Evolutionary conservation across 2,797 vertebrate species (phyloP), one percentile per base, ranked within the genome.

Genomic region (Girardinus metallicus): DNA sequence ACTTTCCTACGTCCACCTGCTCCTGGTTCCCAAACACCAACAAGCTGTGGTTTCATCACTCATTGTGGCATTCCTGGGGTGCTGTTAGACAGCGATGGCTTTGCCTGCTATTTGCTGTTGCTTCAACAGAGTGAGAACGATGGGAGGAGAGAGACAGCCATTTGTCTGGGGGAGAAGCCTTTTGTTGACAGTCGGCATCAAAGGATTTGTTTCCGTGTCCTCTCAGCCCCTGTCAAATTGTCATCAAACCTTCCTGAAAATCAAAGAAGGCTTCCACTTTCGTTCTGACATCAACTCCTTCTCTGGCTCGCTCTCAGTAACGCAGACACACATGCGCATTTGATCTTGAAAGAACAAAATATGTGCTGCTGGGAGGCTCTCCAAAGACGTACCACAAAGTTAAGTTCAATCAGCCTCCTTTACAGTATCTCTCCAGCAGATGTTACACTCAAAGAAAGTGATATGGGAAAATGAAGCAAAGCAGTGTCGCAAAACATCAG

Each of bases 161-260:
- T 90, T 89, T 88, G 90, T 91, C 85, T 89, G 83, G 84, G 83
- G 80, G 76, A 84, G 87, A 81, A 90, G 87, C 78, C 86, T 91
- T 91, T 88, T 92, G 92, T 93, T 87, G 83, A 90, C 91, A 91
- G 84, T 86, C 86, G n/a, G 88, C 89, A 91, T 92, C 91, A 95
- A 93, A 94, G 91, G 85, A 84, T 86, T 89, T 86, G 87, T 89
- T 78, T 85, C 83, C 79, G 29, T 86, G 86, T 93, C 91, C 90
- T 90, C 86, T 94, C 86, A 89, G 84, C 84, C 83, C 47, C 85
- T 89, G 90, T 94, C 91, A 93, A 92, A 92, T 87, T 91, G 88
- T 90, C 90, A 93, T 85, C 68, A 83, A 93, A 92, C 85, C 88
- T 91, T 91, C 79, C 76, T 80, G 84, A 85, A 87, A 94, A 92